Base-by-base conservation (phyloP, 2,888 invertebrate genomes). In the Xanthia togata region DNA sequence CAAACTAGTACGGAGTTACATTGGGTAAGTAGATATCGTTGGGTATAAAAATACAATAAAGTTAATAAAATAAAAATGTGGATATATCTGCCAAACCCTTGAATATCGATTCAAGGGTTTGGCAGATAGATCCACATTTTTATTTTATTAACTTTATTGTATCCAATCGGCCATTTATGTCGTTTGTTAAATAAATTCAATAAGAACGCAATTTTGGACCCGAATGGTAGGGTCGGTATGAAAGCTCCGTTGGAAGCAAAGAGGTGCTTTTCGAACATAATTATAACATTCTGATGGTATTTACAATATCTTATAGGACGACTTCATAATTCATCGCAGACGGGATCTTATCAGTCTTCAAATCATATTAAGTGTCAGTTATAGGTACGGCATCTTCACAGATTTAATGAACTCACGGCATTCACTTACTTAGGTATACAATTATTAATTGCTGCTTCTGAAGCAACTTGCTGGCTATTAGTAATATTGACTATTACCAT, bases 351-450 rank as follows among this genome's bases (percentile, higher is more conserved):
- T 80, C 60, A 44, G 12, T 26, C 23, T 77, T 77, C 17, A 53
- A 77, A 80, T 77, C 73, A 4, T 38, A 31, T 41, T 47, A 70
- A 71, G 35, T 72, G 50, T 35, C 50, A 80, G 73, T 76, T 71
- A 59, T 35, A 59, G 47, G 47, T 31, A 47, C 50, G 4, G 31
- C n/a, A 50, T 73, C 50, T 59, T 26, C 41, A 59, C n/a, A 72
- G n/a, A 72, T 72, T 72, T 41, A 79, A 72, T 72, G 47, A 47
- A 76, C 79, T 50, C 57, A 23, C 59, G 73, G 50, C 12, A 60
- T 76, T 79, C n/a, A 72, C 57, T 44, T 69, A 47, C n/a, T 70
- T 73, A 31, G 31, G 31, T 31, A 31, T n/a, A 74, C 20, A 55
- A 44, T 74, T 35, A 53, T 31, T 14, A 50, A 31, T 31, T 41